Percentiles rank a stretch among this genome's conserved stretches.
Conservation (phyloP, 2,888 invertebrate species). For the Andrena chrysosceles region DNA sequence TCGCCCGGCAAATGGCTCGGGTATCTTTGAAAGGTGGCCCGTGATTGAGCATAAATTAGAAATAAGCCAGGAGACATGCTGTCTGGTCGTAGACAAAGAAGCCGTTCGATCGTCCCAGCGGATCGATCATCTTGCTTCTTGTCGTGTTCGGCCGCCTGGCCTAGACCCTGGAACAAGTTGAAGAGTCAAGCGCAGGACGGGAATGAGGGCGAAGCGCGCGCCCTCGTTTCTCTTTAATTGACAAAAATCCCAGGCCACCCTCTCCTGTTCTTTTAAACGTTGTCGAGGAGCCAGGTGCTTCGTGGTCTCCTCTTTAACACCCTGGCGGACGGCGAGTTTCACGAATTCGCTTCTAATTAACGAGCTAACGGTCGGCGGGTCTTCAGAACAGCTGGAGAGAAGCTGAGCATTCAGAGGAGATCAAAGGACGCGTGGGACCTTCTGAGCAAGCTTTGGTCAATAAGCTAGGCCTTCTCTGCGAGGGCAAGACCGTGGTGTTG, state of each 20-base stretch:
- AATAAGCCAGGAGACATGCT: conserved; percentile 37
- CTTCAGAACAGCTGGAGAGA: conserved; percentile 8
- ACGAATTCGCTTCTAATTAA: conserved; percentile 51
- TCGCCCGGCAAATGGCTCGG: neutral
- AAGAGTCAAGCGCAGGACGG: conserved; percentile 15
- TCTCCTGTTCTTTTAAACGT: conserved; percentile 1
- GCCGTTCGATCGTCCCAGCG: conserved; percentile 36
- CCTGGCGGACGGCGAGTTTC: conserved; percentile 7
- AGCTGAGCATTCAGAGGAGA: conserved; percentile 47
- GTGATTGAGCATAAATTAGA: conserved; percentile 38
- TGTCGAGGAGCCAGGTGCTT: neutral
- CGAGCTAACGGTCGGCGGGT: conserved; percentile 6
- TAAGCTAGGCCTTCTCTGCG: neutral
- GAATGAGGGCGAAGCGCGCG: conserved; percentile 15
- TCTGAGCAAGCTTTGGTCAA: conserved; percentile 6
- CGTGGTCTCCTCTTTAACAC: conserved; percentile 16
- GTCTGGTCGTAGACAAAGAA: conserved; percentile 26
- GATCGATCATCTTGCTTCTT: neutral
- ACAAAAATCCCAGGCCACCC: conserved; percentile 4
- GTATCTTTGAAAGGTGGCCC: conserved; percentile 10
- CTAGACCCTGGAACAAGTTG: conserved; percentile 19
- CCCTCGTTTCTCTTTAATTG: conserved; percentile 17
- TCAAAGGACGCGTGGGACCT: conserved; percentile 36
- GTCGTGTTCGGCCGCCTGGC: neutral
- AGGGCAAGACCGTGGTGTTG: neutral